Evolutionary conservation across 2,888 invertebrate species (phyloP), one percentile per base, ranked within the genome.

Genomic region (Marronus borbonicus): DNA sequence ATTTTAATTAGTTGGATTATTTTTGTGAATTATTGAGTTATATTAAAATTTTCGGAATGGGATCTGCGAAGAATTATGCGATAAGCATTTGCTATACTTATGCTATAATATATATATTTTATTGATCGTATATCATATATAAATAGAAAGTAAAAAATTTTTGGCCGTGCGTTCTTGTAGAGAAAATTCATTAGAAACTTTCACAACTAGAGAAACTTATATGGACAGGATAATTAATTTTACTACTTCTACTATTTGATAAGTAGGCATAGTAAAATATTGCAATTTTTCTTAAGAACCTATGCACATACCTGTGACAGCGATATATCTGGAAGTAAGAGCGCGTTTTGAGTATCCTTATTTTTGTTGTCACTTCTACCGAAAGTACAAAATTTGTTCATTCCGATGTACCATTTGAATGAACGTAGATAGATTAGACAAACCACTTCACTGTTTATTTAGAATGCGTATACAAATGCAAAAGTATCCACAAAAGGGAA

Each of bases 291-390:
- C 24, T 52, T 55, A 72, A 76, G 49, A 39, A 52, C 36, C 31
- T 36, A 36, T 36, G 65, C 76, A 76, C 80, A 83, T 84, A 88
- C 88, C 86, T 87, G 87, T 1, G 87, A 86, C 66, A 87, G 83
- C 28, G 84, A 85, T 76, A 88, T 87, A 79, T 88, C 88, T 75
- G 88, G 88, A 39, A 88, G 80, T 28, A 87, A 81, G 76, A 87
- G 79, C 85, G 87, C 84, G 78, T 85, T 85, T 76, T 82, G 81
- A 5, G 80, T 81, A 68, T 84, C 84, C 76, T 84, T 84, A 14
- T 83, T 80, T 78, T 84, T 85, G 31, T 69, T 69, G 31, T 86
- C 86, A 80, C 83, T 84, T 82, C 85, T 87, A 50, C 84, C 85
- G 79, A 85, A 86, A 62, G 84, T 83, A 79, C 86, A 85, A 81